Evolutionary conservation across 1,140 invertebrate genomes (phyloP).

Genomic region (Coboldia fuscipes): DNA sequence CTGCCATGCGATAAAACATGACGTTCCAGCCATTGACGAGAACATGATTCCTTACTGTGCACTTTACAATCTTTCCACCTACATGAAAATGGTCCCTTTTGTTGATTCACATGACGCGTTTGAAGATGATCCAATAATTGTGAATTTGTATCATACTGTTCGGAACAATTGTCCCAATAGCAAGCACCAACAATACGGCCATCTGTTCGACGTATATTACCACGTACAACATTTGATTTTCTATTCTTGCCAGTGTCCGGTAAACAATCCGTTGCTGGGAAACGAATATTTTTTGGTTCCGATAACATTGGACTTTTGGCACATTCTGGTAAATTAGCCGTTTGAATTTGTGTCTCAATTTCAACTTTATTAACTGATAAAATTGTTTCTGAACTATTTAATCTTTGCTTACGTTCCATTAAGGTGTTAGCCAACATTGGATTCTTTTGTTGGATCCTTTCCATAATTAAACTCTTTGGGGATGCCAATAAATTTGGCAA

Average conservation of each 20-base stretch:
- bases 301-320: slow-evolving; percentile 45
- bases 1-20: slow-evolving; percentile 82
- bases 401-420: not conserved
- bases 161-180: slow-evolving; percentile 67
- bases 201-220: slow-evolving; percentile 19
- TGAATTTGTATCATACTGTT: slow-evolving; percentile 49
- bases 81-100: slow-evolving; percentile 68
- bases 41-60: slow-evolving; percentile 76
- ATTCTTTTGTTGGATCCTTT: not conserved
- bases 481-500: not conserved
- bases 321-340: slow-evolving; percentile 10
- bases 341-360: slow-evolving; percentile 1
- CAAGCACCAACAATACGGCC: slow-evolving; percentile 35
- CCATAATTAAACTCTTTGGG: not conserved
- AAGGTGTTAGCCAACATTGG: slow-evolving; percentile 7
- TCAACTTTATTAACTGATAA: not conserved
- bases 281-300: slow-evolving; percentile 53
- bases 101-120: slow-evolving; percentile 67
- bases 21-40: slow-evolving; percentile 75
- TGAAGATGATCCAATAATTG: slow-evolving; percentile 78
- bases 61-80: slow-evolving; percentile 88
- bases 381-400: not conserved
- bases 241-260: no score
- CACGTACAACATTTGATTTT: not conserved
- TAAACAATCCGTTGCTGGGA: slow-evolving; percentile 28